phyloP scores from a whole-genome alignment of 2,888 invertebrate species.

The Epinotia brunnichana region DNA sequence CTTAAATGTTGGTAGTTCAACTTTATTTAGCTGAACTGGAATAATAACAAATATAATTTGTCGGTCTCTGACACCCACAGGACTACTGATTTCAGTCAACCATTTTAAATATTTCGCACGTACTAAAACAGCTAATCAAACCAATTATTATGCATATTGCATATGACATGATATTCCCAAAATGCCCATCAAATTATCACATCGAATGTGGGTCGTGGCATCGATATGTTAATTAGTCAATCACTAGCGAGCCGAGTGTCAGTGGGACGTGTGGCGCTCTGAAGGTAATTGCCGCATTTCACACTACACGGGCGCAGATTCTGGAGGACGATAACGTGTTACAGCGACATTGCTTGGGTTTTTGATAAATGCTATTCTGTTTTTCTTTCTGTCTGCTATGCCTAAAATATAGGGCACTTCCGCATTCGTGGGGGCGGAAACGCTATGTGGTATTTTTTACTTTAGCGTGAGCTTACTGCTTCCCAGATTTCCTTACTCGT shows the following conservation, averaged over 20 bases:
- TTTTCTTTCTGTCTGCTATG: not conserved
- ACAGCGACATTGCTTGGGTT: not conserved
- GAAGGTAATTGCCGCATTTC: conserved; percentile 79
- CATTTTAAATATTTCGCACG: not conserved
- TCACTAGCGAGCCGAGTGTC: conserved; percentile 51
- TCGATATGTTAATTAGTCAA: conserved; percentile 32
- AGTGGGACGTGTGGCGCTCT: conserved; percentile 72
- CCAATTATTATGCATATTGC: conserved; percentile 4
- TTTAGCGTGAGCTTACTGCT: too few species aligned
- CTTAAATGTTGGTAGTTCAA: too few species aligned
- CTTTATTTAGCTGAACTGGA: too few species aligned
- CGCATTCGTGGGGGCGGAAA: too few species aligned
- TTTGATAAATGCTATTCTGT: not conserved
- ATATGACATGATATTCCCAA: not conserved
- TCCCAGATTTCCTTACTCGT: too few species aligned
- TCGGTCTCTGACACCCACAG: not conserved
- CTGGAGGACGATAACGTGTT: conserved; percentile 9
- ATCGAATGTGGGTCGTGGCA: conserved; percentile 15
- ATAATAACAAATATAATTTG: not conserved
- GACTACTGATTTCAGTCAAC: not conserved
- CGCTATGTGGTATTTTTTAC: too few species aligned
- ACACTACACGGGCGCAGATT: conserved; percentile 45
- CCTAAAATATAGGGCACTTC: too few species aligned
- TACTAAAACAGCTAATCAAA: not conserved
- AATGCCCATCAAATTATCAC: conserved; percentile 10